Percentiles rank a stretch among this genome's conserved stretches.
phyloP scores from a whole-genome alignment of 2,888 invertebrate genomes.

The Drosophila vallismaia region DNA sequence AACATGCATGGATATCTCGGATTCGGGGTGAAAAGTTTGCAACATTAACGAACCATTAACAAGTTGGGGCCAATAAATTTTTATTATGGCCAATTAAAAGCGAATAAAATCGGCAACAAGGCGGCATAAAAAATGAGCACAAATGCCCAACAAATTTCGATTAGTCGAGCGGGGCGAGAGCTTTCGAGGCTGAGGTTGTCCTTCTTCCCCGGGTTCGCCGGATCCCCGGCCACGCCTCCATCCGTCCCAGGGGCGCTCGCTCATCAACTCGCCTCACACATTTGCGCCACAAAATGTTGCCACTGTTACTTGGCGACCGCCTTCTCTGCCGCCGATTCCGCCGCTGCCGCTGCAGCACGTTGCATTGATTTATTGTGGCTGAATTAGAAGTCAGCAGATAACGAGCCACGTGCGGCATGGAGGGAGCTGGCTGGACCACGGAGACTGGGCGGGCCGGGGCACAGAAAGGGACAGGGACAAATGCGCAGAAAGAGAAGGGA shows the following conservation, averaged over 20 bases:
- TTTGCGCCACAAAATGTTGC: slow-evolving; percentile 76
- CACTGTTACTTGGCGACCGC: slow-evolving; percentile 28
- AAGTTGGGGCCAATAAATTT: slow-evolving; percentile 74
- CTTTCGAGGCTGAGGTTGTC: slow-evolving; percentile 59
- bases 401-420: slow-evolving; percentile 61
- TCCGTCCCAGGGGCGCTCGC: slow-evolving; percentile 30
- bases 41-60: slow-evolving; percentile 78
- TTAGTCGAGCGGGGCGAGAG: slow-evolving; percentile 63
- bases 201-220: slow-evolving; percentile 48
- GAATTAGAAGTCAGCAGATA: slow-evolving; percentile 80
- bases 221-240: slow-evolving; percentile 11
- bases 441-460: neutral
- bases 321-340: neutral
- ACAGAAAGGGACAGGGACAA: slow-evolving; percentile 7
- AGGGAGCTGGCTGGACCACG: slow-evolving; percentile 6
- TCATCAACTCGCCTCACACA: slow-evolving; percentile 78
- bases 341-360: slow-evolving; percentile 69
- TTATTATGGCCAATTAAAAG: slow-evolving; percentile 78
- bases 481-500: neutral
- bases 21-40: slow-evolving; percentile 52
- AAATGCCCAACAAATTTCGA: slow-evolving; percentile 78
- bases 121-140: slow-evolving; percentile 62
- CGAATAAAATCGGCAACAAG: slow-evolving; percentile 64
- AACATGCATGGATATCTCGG: slow-evolving; percentile 22
- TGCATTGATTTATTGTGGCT: slow-evolving; percentile 78